Evolutionary conservation across 2,797 vertebrate species (phyloP), one percentile per base, ranked within the genome.

Genomic region (Anableps anableps): DNA sequence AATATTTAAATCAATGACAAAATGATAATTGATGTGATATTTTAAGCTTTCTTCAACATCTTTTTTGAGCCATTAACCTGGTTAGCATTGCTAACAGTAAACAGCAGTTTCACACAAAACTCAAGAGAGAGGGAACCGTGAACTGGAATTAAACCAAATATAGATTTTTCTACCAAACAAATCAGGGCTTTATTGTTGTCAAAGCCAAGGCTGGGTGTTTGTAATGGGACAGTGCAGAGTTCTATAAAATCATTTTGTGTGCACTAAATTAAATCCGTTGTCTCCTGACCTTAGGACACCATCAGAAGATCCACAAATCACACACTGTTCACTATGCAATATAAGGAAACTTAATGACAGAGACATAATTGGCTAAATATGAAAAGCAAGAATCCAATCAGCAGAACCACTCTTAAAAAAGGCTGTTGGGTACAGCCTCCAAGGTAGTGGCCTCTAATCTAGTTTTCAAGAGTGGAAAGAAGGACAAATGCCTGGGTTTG

Each of bases 351-450:
- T 71, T 71, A 71, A 71, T 71, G 8, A 71, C 23, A 29, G 14
- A 45, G 6, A 47, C 68, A 71, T 23, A 71, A 45, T 45, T 71
- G 26, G 14, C 41, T 29, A 71, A 47, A 71, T 71, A 71, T 71
- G 41, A 71, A 29, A 71, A 47, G 64, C 70, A 29, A 77, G 58
- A 55, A 47, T 77, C 14, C 48, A 77, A 81, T 81, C 75, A 77
- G 19, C 47, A 41, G 38, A 72, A 50, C n/a, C 11, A 43, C 55
- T 66, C 21, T 45, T 4, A 73, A 43, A 23, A 13, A 26, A 64
- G 38, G 1, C 17, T 47, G 29, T 55, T 38, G 14, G 0, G n/a
- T 53, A 48, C 51, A 38, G 5, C 62, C 75, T 77, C 17, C 38
- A 55, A 34, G 38, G n/a, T 73, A 66, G 47, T 2, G 4, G 55